Evolutionary conservation across 2,888 invertebrate species (phyloP), one percentile per base, ranked within the genome.

Genomic region (Ochropacha duplaris): DNA sequence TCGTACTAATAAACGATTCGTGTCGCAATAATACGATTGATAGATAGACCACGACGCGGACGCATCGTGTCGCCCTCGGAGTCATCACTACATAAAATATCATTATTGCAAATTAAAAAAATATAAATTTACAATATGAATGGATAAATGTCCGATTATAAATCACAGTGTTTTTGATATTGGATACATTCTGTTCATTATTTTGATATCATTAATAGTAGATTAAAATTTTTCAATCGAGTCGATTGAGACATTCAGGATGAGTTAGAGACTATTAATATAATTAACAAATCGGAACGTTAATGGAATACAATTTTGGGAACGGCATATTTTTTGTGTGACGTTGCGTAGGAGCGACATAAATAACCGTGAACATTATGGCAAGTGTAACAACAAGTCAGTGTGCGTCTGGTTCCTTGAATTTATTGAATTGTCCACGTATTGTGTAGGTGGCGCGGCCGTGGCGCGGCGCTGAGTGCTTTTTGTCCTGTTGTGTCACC

Each of bases 271-370:
- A 68, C 64, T 68, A 69, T 63, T 57, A 74, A 71, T 69, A 76
- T 72, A 72, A 74, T 78, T 77, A 79, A 77, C 68, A 62, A 62
- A 72, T 74, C 62, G 62, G 64, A 58, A 58, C 60, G 59, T 58
- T 69, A 67, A 71, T 69, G 74, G 68, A 72, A 69, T 72, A 69
- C 62, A 66, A 67, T 74, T 72, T 75, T 73, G 66, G 71, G 76
- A 74, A 76, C 76, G 70, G 71, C 68, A 75, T 69, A 71, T 70
- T 68, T 71, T 76, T 74, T 76, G 74, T 69, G 68, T 65, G 49
- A 58, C 56, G 69, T 78, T 76, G 84, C 81, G 83, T 79, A 72
- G 78, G 79, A 71, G 74, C 75, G 73, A 76, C 79, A 84, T 86
- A 84, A 84, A 84, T 86, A 74, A 82, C 66, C 54, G 55, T 52